These are phyloP conservation scores for Tarsius wallacei DNA, from an alignment of 2,797 vertebrate species.

Conservation along the genomic window DNA sequence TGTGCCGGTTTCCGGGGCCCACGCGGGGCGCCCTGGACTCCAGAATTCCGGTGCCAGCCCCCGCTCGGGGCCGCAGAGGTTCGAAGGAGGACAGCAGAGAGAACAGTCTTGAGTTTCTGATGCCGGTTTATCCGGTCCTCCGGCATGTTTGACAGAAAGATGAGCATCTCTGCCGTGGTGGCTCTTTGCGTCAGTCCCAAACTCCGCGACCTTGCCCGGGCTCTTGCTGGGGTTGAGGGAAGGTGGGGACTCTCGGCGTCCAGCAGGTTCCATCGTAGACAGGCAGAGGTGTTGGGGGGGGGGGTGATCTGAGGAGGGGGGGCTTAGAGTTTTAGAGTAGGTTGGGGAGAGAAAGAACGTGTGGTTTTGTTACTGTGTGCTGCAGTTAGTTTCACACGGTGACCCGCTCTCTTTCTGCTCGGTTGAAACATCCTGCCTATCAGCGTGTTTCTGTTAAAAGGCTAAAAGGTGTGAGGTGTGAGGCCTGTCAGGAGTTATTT, in stretches of 20 bases:
- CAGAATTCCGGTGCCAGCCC: neutral
- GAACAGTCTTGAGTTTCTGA: neutral
- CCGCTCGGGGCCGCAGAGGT: neutral
- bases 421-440: neutral
- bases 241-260: rapidly evolving
- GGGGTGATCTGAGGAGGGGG: rapidly evolving
- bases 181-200: neutral
- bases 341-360: neutral
- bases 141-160: neutral
- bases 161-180: neutral
- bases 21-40: neutral
- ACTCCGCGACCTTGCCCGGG: neutral
- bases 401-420: neutral
- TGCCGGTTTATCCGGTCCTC: slow-evolving; percentile 24
- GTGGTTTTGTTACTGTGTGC: neutral
- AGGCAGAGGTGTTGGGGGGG: neutral
- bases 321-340: too few species aligned
- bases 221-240: neutral
- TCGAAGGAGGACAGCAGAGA: neutral
- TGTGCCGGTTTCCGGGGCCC: neutral
- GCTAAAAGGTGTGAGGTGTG: neutral
- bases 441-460: slow-evolving; percentile 10
- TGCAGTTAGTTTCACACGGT: neutral
- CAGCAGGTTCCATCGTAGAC: rapidly evolving
- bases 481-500: slow-evolving; percentile 68